These are phyloP conservation scores for Brenthis ino DNA, from an alignment of 2,888 invertebrate genomes.

Conservation along the genomic window DNA sequence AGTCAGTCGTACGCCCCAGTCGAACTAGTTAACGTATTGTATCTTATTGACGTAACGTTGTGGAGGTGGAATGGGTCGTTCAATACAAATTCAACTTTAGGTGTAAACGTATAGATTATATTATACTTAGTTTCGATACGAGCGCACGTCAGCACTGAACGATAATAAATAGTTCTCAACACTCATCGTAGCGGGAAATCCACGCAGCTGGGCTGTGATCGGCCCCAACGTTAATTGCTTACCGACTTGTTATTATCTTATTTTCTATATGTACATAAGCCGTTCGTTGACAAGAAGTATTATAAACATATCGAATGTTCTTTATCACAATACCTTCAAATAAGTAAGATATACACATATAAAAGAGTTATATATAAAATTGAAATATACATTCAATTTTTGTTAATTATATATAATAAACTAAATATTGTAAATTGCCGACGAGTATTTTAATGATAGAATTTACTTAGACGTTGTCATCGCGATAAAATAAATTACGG, in stretches of 20 bases:
- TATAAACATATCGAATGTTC: slow-evolving; percentile 15
- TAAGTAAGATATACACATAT: not conserved
- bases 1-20: slow-evolving; percentile 67
- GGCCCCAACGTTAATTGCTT: slow-evolving; percentile 69
- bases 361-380: not conserved
- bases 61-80: slow-evolving; percentile 63
- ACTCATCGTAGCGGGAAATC: slow-evolving; percentile 79
- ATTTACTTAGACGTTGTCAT: slow-evolving; percentile 7
- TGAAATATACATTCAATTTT: too few species aligned
- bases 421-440: slow-evolving; percentile 11
- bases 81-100: slow-evolving; percentile 67
- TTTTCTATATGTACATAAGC: slow-evolving; percentile 39
- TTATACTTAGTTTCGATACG: slow-evolving; percentile 50
- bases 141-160: slow-evolving; percentile 70
- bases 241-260: slow-evolving; percentile 64
- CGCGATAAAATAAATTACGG: slow-evolving; percentile 9
- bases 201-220: slow-evolving; percentile 78
- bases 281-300: slow-evolving; percentile 33
- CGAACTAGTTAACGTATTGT: slow-evolving; percentile 75
- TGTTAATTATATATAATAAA: not conserved
- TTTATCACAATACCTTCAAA: slow-evolving; percentile 20
- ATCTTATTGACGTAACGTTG: slow-evolving; percentile 79
- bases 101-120: slow-evolving; percentile 50
- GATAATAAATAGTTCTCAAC: slow-evolving; percentile 80
- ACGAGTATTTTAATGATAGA: slow-evolving; percentile 13